A percentile compares a stretch with the other conserved stretches of the same genome.
These are phyloP conservation scores for Drosophila ochracea DNA, from an alignment of 2,888 invertebrate genomes.

Conservation along the genomic window DNA sequence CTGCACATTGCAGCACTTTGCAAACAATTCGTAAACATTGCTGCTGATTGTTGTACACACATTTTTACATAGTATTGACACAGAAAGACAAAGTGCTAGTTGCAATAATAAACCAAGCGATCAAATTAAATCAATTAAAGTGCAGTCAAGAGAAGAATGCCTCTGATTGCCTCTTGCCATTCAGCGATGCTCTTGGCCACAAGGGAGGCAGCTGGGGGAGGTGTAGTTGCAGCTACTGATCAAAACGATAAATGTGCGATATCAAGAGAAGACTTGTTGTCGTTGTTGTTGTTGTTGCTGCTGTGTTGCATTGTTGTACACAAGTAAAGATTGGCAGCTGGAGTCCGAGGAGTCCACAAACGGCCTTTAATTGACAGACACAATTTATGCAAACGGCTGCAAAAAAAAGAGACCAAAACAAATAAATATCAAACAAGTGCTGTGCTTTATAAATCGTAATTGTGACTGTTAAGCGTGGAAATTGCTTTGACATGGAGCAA, in stretches of 20 bases:
- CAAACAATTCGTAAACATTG: slow-evolving; percentile 20
- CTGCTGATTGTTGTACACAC: slow-evolving; percentile 42
- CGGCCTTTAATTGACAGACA: slow-evolving; percentile 74
- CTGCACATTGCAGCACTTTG: slow-evolving; percentile 5
- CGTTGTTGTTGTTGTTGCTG: slow-evolving; percentile 10
- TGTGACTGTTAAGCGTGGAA: slow-evolving; percentile 53
- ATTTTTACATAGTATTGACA: slow-evolving; percentile 71
- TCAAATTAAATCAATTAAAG: slow-evolving; percentile 78
- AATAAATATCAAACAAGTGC: slow-evolving; percentile 41
- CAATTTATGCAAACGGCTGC: slow-evolving; percentile 78
- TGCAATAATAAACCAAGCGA: slow-evolving; percentile 74
- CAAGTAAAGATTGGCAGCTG: slow-evolving; percentile 67
- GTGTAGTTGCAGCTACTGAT: slow-evolving; percentile 39
- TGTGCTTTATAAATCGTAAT: slow-evolving; percentile 39
- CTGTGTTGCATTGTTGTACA: slow-evolving; percentile 13
- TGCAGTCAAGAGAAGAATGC: slow-evolving; percentile 56
- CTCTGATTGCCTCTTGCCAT: slow-evolving; percentile 59
- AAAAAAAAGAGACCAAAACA: slow-evolving; percentile 44
- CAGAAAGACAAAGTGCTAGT: slow-evolving; percentile 74
- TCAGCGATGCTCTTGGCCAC: slow-evolving; percentile 17
- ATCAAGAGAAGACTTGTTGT: slow-evolving; percentile 38
- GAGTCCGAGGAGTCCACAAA: slow-evolving; percentile 48
- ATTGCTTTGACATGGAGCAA: slow-evolving; percentile 44
- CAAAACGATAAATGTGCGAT: slow-evolving; percentile 53
- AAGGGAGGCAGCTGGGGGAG: slow-evolving; percentile 6